Evolutionary conservation across 2,797 vertebrate genomes (phyloP).

Genomic region (Saxicola maurus): DNA sequence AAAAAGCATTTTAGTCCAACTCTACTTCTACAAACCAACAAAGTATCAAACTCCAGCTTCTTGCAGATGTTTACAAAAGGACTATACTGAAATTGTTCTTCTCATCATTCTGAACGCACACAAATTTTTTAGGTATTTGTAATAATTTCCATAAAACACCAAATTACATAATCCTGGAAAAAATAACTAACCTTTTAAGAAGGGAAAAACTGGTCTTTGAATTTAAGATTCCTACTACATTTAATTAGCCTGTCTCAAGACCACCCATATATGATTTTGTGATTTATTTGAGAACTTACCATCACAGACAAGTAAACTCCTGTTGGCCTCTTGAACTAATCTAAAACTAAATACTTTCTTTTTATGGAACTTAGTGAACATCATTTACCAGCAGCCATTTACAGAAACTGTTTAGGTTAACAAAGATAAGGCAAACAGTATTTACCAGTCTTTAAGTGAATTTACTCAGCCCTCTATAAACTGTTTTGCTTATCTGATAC

Average conservation of each 20-base stretch:
- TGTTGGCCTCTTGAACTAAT: background rate
- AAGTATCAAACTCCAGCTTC: background rate
- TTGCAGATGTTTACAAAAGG: background rate
- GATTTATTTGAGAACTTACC: background rate
- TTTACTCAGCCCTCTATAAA: slow-evolving; percentile 34
- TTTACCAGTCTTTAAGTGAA: slow-evolving; percentile 20
- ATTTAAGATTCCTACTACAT: background rate
- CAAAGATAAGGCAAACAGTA: slow-evolving; percentile 13
- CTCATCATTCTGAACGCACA: background rate
- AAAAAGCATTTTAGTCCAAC: background rate
- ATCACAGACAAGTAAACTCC: background rate
- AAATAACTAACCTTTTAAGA: background rate
- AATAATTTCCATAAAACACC: fast-evolving
- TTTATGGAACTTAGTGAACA: background rate
- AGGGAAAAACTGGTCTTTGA: background rate
- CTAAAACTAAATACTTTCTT: background rate
- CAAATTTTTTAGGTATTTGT: background rate
- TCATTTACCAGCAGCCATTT: background rate
- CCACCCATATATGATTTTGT: background rate
- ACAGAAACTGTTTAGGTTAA: slow-evolving; percentile 37
- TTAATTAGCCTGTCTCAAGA: background rate
- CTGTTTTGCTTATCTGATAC: slow-evolving; percentile 7
- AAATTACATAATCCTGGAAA: background rate
- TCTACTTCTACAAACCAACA: background rate
- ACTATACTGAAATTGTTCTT: background rate